Base-by-base conservation (phyloP, 2,888 invertebrate species). In the Lepidocyrtoides sp. region DNA sequence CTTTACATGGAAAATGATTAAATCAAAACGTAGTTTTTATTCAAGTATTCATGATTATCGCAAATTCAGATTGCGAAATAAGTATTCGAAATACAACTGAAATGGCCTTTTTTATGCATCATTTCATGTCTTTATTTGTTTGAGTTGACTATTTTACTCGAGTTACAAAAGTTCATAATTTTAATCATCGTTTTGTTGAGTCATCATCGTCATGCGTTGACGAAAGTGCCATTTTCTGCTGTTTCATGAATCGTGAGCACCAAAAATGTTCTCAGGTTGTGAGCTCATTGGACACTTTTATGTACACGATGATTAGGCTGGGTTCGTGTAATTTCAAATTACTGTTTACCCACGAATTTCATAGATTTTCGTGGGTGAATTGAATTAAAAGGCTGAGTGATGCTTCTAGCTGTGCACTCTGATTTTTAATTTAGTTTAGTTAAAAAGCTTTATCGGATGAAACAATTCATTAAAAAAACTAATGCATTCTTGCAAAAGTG, bases 271-370 rank as follows among this genome's bases (percentile, higher is more conserved):
- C 10, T 44, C 20, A 44, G 10, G 44, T 44, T 72, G 44, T 72
- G 72, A 72, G 44, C 72, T 41, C 72, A 44, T 41, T 72, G 41
- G 72, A 72, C 72, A 72, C n/a, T 44, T 72, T 72, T 44, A 44
- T 72, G 41, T 72, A 41, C 72, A 72, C n/a, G n/a, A n/a, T 72
- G 72, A 72, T 72, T 72, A 44, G 72, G 12, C 23, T 41, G 72
- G 41, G 14, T 17, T 69, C 44, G 44, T 41, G 44, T 72, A 44
- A 23, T 23, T 72, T 44, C 12, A 72, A 72, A 44, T 72, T 41
- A 69, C 17, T 44, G 72, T 44, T 72, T 41, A 72, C 72, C 72
- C 72, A 72, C 72, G 72, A 44, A 72, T 72, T 72, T 20, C 8
- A 72, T 41, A 72, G 20, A 23, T 72, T 72, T 72, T 72, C 72